Base-by-base conservation (phyloP, 2,113 vertebrate species). In the Hypomesus transpacificus region DNA sequence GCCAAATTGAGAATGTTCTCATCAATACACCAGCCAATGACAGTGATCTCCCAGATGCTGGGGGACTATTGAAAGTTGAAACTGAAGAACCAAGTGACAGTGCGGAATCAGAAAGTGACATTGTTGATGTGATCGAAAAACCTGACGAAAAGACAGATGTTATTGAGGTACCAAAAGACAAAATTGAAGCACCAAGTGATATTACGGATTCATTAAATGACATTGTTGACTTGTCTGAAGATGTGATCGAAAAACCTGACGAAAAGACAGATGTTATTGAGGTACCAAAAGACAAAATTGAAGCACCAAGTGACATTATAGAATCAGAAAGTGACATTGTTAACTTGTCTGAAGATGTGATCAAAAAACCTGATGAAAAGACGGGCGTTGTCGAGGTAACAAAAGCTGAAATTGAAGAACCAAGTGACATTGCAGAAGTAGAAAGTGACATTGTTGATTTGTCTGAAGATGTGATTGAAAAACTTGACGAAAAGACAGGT, bases 1-100 rank as follows among this genome's bases (percentile, higher is more conserved):
- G 71, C 78, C 71, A 69, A 17, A 22, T 69, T 1, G 80, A 73
- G 70, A 74, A 17, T 28, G 17, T 14, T 26, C 14, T 31, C 26
- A 31, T 18, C 6, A 26, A n/a, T 53, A 80, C 80, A 54, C 54
- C 77, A n/a, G 61, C 28, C 0, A 46, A 51, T 0, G 71, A 83
- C 14, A 46, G 39, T 46, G 39, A 46, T 26, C 24, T 73, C 39
- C 75, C 68, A 0, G 87, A 89, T 59, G 87, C 88, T n/a, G 74
- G 80, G 1, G 87, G 88, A 53, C 78, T 90, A 4, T 73, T 77
- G 0, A 83, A 79, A 75, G 87, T 82, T 68, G 2, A 81, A 18
- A 46, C 20, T 0, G 69, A 80, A 63, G 71, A 65, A 22, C 69
- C 78, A 0, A 69, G 50, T 2, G 76, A 77, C 4, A 14, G 20